Evolutionary conservation across 2,113 vertebrate genomes (phyloP).

Genomic region (Paracanthobrama guichenoti): DNA sequence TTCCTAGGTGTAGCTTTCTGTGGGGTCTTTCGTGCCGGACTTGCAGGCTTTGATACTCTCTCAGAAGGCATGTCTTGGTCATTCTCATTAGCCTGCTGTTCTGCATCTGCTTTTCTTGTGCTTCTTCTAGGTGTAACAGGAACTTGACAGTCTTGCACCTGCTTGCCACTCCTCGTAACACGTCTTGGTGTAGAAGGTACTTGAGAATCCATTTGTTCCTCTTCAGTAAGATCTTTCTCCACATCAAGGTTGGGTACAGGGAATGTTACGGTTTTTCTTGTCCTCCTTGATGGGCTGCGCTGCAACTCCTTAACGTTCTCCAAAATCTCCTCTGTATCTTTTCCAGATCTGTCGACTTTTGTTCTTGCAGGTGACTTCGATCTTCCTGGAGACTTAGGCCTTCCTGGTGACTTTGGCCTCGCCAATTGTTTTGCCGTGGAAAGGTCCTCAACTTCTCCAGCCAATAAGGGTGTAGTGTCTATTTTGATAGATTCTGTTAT

Average conservation of each 20-base stretch:
- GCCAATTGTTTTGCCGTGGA: not conserved
- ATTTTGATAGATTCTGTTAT: not conserved
- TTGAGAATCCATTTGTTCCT: constrained; percentile 54
- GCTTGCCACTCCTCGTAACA: constrained; percentile 61
- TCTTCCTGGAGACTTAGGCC: not conserved
- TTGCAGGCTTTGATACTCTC: constrained; percentile 49
- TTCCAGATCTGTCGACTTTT: not conserved
- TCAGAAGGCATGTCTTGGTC: constrained; percentile 33
- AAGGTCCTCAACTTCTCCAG: constrained; percentile 8
- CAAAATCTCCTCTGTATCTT: not conserved
- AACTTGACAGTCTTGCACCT: constrained; percentile 44
- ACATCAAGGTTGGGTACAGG: constrained; percentile 57
- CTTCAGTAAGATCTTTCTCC: constrained; percentile 60
- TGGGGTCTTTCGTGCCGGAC: constrained; percentile 50
- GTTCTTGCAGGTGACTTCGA: not conserved
- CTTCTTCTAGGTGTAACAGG: constrained; percentile 72
- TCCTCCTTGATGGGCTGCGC: constrained; percentile 69
- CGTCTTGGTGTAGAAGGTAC: constrained; percentile 60
- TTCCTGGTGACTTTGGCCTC: not conserved
- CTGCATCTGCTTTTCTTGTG: constrained; percentile 59
- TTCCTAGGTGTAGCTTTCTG: constrained; percentile 63
- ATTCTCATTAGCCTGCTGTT: not conserved
- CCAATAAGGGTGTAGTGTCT: not conserved
- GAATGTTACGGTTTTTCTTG: constrained; percentile 65
- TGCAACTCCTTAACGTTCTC: constrained; percentile 46